Conservation (phyloP, 2,797 vertebrate genomes). For the Threskiornis aethiopicus region DNA sequence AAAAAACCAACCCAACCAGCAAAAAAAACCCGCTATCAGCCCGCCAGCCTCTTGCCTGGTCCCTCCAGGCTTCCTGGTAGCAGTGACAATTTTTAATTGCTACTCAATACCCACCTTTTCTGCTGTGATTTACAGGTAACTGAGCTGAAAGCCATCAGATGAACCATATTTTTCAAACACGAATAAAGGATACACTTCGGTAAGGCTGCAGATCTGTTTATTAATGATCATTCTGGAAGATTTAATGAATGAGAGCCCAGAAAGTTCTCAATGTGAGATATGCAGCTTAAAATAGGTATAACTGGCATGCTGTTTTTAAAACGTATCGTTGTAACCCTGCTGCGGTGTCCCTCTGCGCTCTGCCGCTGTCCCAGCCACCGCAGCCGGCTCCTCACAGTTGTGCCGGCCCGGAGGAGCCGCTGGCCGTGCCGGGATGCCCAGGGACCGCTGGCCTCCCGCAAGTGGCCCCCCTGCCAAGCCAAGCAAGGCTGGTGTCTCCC, state of each 20-base stretch:
- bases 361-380: background rate
- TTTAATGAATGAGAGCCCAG: background rate
- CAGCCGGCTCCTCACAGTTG: accelerated
- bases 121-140: background rate
- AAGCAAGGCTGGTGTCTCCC: background rate
- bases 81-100: background rate
- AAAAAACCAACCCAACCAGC: background rate
- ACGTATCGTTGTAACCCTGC: accelerated
- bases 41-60: background rate
- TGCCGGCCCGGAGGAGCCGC: accelerated
- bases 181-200: background rate
- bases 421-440: accelerated
- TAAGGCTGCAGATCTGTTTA: background rate
- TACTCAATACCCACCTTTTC: background rate
- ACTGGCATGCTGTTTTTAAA: background rate
- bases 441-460: background rate
- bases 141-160: background rate
- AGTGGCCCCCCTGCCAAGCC: background rate
- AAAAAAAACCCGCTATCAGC: background rate
- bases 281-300: background rate
- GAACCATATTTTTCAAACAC: background rate
- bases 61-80: background rate
- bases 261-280: background rate
- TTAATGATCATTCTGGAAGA: background rate
- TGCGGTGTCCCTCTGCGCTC: background rate